Conservation (phyloP, 2,113 vertebrate genomes). For the Cynoglossus semilaevis region DNA sequence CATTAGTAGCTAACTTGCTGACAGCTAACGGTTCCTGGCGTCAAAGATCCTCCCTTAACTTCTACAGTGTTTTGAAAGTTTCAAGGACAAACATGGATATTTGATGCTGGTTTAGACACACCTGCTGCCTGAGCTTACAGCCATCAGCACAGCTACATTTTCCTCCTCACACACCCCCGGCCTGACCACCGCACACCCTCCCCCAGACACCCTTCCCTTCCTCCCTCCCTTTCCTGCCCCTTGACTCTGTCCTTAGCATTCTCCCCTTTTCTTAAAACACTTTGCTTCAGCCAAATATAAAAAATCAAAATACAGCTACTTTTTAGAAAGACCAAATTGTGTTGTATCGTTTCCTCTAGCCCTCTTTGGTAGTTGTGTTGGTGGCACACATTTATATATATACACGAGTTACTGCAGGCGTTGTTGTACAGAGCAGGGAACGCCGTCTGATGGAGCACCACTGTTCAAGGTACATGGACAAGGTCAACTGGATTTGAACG, state of each 20-base stretch:
- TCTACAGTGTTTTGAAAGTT: no score
- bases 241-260: not conserved
- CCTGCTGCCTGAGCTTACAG: constrained; percentile 11
- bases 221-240: not conserved
- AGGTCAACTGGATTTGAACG: no score
- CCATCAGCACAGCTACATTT: constrained; percentile 40
- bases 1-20: no score
- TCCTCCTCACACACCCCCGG: not conserved
- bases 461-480: no score
- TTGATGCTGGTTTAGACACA: not conserved
- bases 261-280: constrained; percentile 55
- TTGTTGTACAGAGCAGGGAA: no score
- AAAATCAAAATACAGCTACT: constrained; percentile 77
- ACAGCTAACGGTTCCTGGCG: no score
- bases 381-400: not conserved
- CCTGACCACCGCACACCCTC: not conserved
- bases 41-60: no score
- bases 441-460: no score
- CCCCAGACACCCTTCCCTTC: not conserved
- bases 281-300: constrained; percentile 74
- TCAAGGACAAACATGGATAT: no score
- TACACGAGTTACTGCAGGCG: no score
- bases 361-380: constrained; percentile 53
- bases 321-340: constrained; percentile 77
- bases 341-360: constrained; percentile 62